phyloP scores from a whole-genome alignment of 30 jellyfish, hydroid and myxozoan genomes.

The Cassiopea xamachana region DNA sequence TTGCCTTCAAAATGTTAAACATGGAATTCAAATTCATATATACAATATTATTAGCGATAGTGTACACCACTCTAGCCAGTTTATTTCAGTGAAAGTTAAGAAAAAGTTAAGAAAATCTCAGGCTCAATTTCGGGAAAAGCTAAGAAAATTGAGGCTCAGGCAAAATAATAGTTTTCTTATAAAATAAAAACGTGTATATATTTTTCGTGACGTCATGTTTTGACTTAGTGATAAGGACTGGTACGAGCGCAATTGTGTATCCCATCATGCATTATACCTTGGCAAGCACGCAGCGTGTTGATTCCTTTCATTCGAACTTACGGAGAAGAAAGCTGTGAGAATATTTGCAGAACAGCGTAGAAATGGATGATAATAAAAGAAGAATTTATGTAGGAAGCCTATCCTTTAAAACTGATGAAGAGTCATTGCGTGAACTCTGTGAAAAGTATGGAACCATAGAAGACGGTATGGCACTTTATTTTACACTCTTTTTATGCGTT shows the following conservation, averaged over 20 bases:
- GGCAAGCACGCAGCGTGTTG: background rate
- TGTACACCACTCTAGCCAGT: too few relatives aligned
- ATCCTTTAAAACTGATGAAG: background rate
- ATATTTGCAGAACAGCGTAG: background rate
- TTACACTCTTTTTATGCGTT: background rate
- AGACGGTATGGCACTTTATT: constrained; percentile 2
- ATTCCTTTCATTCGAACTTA: background rate
- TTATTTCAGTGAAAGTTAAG: too few relatives aligned
- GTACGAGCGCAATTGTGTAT: background rate
- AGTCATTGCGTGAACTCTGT: constrained; percentile 13
- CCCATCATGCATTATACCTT: background rate
- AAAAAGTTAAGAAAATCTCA: too few relatives aligned
- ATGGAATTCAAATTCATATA: too few relatives aligned
- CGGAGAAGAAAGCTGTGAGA: background rate
- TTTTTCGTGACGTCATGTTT: background rate
- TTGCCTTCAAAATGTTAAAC: too few relatives aligned
- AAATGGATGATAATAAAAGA: constrained; percentile 14
- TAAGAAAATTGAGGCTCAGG: too few relatives aligned
- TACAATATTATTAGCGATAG: too few relatives aligned
- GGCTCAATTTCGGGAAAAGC: too few relatives aligned
- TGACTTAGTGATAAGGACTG: background rate
- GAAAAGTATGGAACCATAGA: constrained; percentile 19
- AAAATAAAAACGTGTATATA: too few relatives aligned
- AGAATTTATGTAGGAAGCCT: constrained; percentile 30
- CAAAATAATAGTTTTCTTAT: too few relatives aligned